Conservation (phyloP, 2,888 invertebrate species). For the Steinernema scapterisci region DNA sequence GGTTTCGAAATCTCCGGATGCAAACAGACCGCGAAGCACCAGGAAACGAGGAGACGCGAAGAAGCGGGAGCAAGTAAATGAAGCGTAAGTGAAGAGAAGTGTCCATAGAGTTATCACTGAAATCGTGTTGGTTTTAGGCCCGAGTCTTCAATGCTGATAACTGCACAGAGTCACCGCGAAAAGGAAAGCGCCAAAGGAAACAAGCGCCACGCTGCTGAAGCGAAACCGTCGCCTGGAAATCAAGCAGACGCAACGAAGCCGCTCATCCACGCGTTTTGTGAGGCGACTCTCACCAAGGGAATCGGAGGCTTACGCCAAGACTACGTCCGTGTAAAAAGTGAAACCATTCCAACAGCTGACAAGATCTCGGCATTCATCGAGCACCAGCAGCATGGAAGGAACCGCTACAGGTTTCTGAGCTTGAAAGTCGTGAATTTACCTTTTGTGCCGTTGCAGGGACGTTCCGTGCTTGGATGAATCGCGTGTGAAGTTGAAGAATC, state of each 20-base stretch:
- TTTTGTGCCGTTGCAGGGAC: background rate
- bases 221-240: background rate
- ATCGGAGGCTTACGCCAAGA: constrained; percentile 43
- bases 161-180: background rate
- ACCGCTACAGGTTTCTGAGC: constrained; percentile 16
- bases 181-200: background rate
- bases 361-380: constrained; percentile 42
- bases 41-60: background rate
- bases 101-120: background rate
- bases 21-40: background rate
- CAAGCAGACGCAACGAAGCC: background rate
- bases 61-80: background rate
- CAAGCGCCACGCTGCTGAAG: background rate
- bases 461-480: constrained; percentile 1
- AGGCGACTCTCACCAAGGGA: constrained; percentile 42
- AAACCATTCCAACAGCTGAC: constrained; percentile 44
- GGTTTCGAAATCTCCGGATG: background rate
- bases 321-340: constrained; percentile 40
- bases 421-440: too few relatives aligned
- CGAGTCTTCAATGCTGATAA: background rate
- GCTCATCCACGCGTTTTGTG: background rate
- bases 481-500: background rate
- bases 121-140: background rate
- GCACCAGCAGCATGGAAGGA: constrained; percentile 38
- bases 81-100: background rate